A percentile compares a stretch with the other conserved stretches of the same genome.
Evolutionary conservation across 2,888 invertebrate species (phyloP).

Genomic region (Melinopterus prodromus): DNA sequence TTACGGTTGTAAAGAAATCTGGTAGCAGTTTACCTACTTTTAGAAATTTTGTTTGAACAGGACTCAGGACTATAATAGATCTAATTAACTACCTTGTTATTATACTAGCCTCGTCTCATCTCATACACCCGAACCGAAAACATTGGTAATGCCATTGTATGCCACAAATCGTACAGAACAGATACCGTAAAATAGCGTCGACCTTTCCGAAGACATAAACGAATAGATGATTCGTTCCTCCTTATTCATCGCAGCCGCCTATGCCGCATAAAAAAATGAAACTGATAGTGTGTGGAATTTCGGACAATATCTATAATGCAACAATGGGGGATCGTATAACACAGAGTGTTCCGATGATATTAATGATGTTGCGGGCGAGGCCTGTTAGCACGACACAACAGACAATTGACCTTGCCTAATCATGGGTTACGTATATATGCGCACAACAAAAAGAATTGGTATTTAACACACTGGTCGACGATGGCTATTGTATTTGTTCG

Average conservation of each 20-base stretch:
- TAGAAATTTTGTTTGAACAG: not conserved
- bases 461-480: not conserved
- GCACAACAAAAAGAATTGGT: not conserved
- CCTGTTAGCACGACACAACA: slow-evolving; percentile 35
- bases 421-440: slow-evolving; percentile 20
- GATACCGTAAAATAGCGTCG: slow-evolving; percentile 47
- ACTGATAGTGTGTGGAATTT: slow-evolving; percentile 30
- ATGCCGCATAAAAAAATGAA: slow-evolving; percentile 7
- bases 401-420: slow-evolving; percentile 37
- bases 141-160: slow-evolving; percentile 35
- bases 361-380: slow-evolving; percentile 30
- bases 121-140: not conserved
- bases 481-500: not conserved
- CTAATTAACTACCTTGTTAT: slow-evolving; percentile 4
- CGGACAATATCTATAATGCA: slow-evolving; percentile 36
- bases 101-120: not conserved
- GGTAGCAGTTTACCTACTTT: not conserved
- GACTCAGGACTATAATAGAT: not conserved
- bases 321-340: slow-evolving; percentile 37
- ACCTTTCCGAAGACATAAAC: slow-evolving; percentile 23
- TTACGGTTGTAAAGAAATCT: not conserved
- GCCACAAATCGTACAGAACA: slow-evolving; percentile 38
- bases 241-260: slow-evolving; percentile 20
- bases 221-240: slow-evolving; percentile 41
- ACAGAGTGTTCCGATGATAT: slow-evolving; percentile 26